A percentile compares a stretch with the other conserved stretches of the same genome.
Evolutionary conservation across 2,888 invertebrate species (phyloP).

Genomic region (Colostygia pectinataria): DNA sequence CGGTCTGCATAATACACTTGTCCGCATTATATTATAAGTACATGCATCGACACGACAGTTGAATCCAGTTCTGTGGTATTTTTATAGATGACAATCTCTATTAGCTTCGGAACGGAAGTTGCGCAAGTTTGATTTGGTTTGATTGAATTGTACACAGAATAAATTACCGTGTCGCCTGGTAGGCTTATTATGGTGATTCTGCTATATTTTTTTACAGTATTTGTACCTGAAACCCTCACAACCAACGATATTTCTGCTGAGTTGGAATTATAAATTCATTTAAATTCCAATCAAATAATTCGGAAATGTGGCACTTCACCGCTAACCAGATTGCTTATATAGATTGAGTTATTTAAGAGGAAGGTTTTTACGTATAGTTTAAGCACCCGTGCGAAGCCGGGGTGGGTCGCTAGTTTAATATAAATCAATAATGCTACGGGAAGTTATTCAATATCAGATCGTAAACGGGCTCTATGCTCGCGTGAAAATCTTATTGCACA

Average conservation of each 20-base stretch:
- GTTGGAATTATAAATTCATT: too few relatives aligned
- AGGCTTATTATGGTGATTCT: conserved; percentile 5
- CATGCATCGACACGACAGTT: conserved; percentile 12
- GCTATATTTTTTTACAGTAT: too few relatives aligned
- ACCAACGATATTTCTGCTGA: too few relatives aligned
- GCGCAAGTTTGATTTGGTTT: conserved; percentile 22
- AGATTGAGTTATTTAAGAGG: too few relatives aligned
- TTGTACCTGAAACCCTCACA: too few relatives aligned
- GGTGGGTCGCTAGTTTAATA: not conserved
- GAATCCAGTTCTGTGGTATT: conserved; percentile 16
- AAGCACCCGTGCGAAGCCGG: too few relatives aligned
- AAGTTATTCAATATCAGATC: conserved; percentile 19
- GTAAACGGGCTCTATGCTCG: conserved; percentile 46
- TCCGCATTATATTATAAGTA: conserved; percentile 17
- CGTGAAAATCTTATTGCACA: conserved; percentile 62
- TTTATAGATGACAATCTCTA: conserved; percentile 18
- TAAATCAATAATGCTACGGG: conserved; percentile 13
- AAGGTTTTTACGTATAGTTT: too few relatives aligned
- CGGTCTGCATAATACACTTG: conserved; percentile 44
- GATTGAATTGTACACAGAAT: conserved; percentile 26
- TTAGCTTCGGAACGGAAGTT: conserved; percentile 19
- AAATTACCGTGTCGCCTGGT: conserved; percentile 18
- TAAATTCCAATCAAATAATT: too few relatives aligned
- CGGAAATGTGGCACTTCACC: too few relatives aligned
- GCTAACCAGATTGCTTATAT: too few relatives aligned